These are phyloP conservation scores for Bicyclus anynana DNA, from an alignment of 1,140 invertebrate species.

Conservation along the genomic window DNA sequence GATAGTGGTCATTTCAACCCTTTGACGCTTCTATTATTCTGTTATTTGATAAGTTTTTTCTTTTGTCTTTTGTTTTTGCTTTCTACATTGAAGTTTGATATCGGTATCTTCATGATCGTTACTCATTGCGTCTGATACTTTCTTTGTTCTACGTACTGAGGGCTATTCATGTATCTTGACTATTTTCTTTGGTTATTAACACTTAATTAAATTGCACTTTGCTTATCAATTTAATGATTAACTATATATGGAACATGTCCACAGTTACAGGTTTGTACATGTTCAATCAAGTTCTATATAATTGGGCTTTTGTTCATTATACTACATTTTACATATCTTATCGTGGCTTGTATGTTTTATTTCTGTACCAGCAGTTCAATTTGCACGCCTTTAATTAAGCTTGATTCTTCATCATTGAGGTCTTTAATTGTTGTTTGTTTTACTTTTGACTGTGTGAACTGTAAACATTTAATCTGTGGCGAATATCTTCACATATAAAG, in stretches of 20 bases:
- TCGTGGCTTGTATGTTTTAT: conserved; percentile 12
- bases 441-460: neutral
- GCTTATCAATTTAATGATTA: neutral
- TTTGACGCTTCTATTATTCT: conserved; percentile 38
- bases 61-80: neutral
- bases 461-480: too few relatives aligned
- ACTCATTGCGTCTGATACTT: too few relatives aligned
- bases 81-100: neutral
- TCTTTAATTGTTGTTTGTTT: conserved; percentile 8
- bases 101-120: too few relatives aligned
- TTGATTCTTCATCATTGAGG: neutral
- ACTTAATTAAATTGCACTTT: neutral
- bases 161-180: too few relatives aligned
- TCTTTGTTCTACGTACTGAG: too few relatives aligned
- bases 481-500: too few relatives aligned
- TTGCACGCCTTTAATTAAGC: conserved; percentile 11
- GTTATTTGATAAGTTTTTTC: conserved; percentile 17
- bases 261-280: conserved; percentile 7
- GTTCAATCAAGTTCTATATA: conserved; percentile 7
- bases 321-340: conserved; percentile 13
- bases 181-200: too few relatives aligned
- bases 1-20: conserved; percentile 32
- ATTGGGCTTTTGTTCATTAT: conserved; percentile 14
- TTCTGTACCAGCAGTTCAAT: conserved; percentile 6
- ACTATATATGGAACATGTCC: neutral